These are phyloP conservation scores for Trissolcus brochymenae DNA, from an alignment of 2,888 invertebrate genomes.

Conservation along the genomic window DNA sequence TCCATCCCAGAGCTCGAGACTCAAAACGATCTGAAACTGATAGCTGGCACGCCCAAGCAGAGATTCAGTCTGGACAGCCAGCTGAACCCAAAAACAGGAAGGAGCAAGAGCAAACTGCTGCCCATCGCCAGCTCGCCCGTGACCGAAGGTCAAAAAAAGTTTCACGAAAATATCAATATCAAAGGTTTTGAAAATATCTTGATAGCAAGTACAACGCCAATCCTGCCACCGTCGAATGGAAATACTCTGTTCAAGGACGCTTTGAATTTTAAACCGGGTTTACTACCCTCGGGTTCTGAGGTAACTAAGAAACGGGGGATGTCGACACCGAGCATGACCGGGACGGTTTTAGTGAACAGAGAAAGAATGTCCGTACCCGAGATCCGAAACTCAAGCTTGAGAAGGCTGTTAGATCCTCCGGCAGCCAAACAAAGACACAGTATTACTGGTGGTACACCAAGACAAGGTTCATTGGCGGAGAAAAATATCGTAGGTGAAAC, in stretches of 20 bases:
- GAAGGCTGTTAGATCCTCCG: slow-evolving; percentile 70
- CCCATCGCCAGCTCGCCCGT: slow-evolving; percentile 73
- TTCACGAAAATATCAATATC: slow-evolving; percentile 55
- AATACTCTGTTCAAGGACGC: slow-evolving; percentile 11
- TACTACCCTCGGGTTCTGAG: slow-evolving; percentile 10
- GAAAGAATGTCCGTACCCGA: slow-evolving; percentile 73
- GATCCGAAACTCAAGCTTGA: slow-evolving; percentile 70
- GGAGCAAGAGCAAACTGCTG: slow-evolving; percentile 64
- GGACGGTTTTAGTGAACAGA: slow-evolving; percentile 56
- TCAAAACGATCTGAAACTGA: slow-evolving; percentile 69
- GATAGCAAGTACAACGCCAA: slow-evolving; percentile 68
- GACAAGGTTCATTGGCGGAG: slow-evolving; percentile 56
- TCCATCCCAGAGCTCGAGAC: slow-evolving; percentile 73
- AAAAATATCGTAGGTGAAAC: slow-evolving; percentile 54
- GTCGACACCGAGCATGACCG: slow-evolving; percentile 42
- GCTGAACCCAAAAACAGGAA: slow-evolving; percentile 63
- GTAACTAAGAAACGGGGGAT: slow-evolving; percentile 33
- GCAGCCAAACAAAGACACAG: slow-evolving; percentile 69
- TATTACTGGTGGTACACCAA: slow-evolving; percentile 65
- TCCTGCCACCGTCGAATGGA: slow-evolving; percentile 65
- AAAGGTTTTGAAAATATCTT: slow-evolving; percentile 68
- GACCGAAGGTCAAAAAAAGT: slow-evolving; percentile 65
- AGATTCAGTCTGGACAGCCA: slow-evolving; percentile 71
- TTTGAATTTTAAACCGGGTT: slow-evolving; percentile 2
- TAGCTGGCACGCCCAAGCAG: slow-evolving; percentile 72